Percentiles rank a stretch among this genome's conserved stretches.
These are phyloP conservation scores for Chelonoidis abingdonii DNA, from an alignment of 2,113 vertebrate species.

Conservation along the genomic window DNA sequence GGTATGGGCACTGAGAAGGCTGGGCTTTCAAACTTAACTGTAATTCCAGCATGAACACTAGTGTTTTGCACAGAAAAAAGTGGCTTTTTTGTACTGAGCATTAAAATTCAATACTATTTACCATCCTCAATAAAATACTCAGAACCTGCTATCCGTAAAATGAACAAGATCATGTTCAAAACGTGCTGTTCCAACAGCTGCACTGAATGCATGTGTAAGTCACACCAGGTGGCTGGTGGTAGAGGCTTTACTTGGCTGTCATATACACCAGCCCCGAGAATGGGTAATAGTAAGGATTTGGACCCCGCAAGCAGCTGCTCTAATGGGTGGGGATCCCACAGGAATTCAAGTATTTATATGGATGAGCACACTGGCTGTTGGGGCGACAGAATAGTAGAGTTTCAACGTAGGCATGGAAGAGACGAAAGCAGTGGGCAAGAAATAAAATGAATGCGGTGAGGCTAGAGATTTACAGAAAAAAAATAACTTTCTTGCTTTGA, in stretches of 20 bases:
- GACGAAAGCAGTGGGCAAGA: neutral
- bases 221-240: neutral
- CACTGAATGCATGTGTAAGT: neutral
- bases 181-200: conserved; percentile 15
- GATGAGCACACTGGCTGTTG: neutral
- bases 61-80: neutral
- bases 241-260: neutral
- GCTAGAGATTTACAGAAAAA: conserved; percentile 4
- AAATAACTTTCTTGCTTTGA: conserved; percentile 5
- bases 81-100: neutral
- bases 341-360: neutral
- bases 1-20: neutral
- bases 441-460: neutral
- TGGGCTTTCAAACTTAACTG: neutral
- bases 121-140: neutral
- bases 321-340: neutral
- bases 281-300: neutral
- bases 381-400: neutral
- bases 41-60: neutral
- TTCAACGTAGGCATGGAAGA: neutral
- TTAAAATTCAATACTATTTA: neutral
- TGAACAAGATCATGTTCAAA: conserved; percentile 17
- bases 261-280: neutral
- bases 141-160: conserved; percentile 16
- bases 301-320: neutral